Conservation (phyloP, 2,888 invertebrate genomes). For the Horisme vitalbata region DNA sequence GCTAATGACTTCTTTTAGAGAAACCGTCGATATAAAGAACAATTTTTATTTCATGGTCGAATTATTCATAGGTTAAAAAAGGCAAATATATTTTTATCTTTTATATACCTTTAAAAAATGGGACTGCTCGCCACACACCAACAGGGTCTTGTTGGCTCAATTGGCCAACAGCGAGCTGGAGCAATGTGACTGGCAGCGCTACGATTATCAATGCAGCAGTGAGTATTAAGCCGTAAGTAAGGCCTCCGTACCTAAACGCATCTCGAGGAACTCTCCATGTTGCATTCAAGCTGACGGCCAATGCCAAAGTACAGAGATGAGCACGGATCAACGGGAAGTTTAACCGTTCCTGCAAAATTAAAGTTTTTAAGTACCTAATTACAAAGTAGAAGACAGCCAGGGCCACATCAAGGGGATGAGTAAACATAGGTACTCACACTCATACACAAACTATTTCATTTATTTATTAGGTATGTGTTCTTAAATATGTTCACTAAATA, state of each 20-base stretch:
- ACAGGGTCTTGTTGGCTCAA: slow-evolving; percentile 85
- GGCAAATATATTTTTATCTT: too few species aligned
- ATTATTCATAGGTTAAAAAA: too few species aligned
- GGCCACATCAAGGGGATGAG: too few species aligned
- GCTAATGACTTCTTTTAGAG: too few species aligned
- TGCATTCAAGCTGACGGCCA: slow-evolving; percentile 81
- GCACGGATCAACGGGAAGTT: slow-evolving; percentile 55
- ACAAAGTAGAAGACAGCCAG: background rate
- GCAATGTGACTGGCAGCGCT: slow-evolving; percentile 82
- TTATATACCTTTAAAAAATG: slow-evolving; percentile 84
- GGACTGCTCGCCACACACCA: slow-evolving; percentile 85
- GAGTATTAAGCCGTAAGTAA: slow-evolving; percentile 79
- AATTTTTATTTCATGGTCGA: too few species aligned
- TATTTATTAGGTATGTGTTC: too few species aligned
- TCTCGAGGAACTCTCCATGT: slow-evolving; percentile 84
- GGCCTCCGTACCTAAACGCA: slow-evolving; percentile 69
- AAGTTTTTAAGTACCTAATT: background rate
- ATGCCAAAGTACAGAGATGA: slow-evolving; percentile 77
- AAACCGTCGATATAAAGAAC: too few species aligned
- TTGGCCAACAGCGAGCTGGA: slow-evolving; percentile 85
- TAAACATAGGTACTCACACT: too few species aligned
- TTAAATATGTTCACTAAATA: too few species aligned
- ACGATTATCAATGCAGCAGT: slow-evolving; percentile 71
- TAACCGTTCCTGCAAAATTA: slow-evolving; percentile 46
- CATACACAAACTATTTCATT: too few species aligned